phyloP scores from a whole-genome alignment of 2,797 vertebrate species.

The Salmo trutta region DNA sequence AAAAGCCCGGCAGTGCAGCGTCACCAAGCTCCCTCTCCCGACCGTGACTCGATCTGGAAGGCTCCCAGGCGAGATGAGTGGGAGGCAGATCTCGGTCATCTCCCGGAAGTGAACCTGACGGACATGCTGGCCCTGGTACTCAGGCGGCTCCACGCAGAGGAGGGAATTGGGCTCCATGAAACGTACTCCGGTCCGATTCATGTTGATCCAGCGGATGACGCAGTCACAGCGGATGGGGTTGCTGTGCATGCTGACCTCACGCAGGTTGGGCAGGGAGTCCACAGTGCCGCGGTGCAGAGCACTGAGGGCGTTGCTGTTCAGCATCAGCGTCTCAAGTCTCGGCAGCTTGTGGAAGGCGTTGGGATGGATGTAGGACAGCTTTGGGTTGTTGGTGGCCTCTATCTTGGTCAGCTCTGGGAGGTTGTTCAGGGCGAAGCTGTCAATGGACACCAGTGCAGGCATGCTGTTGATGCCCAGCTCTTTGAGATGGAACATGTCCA shows the following conservation, averaged over 20 bases:
- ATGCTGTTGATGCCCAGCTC: slow-evolving; percentile 89
- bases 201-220: slow-evolving; percentile 88
- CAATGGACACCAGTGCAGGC: slow-evolving; percentile 87
- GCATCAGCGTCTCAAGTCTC: slow-evolving; percentile 84
- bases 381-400: slow-evolving; percentile 88
- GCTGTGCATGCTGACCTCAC: slow-evolving; percentile 86
- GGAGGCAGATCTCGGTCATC: slow-evolving; percentile 90
- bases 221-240: slow-evolving; percentile 88
- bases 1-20: slow-evolving; percentile 85
- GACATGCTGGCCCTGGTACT: slow-evolving; percentile 86
- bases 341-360: slow-evolving; percentile 86
- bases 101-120: slow-evolving; percentile 85
- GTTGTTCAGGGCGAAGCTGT: slow-evolving; percentile 85
- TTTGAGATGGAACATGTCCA: slow-evolving; percentile 87
- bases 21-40: slow-evolving; percentile 75
- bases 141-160: slow-evolving; percentile 85
- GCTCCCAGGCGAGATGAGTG: slow-evolving; percentile 86
- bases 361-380: slow-evolving; percentile 86
- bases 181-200: slow-evolving; percentile 85
- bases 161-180: slow-evolving; percentile 89
- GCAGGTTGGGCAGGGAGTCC: slow-evolving; percentile 84
- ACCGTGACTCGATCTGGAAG: slow-evolving; percentile 78
- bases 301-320: slow-evolving; percentile 85
- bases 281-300: slow-evolving; percentile 84
- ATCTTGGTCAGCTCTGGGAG: slow-evolving; percentile 88